phyloP scores from a whole-genome alignment of 2,888 invertebrate species.

The Brachyopa scutellaris region DNA sequence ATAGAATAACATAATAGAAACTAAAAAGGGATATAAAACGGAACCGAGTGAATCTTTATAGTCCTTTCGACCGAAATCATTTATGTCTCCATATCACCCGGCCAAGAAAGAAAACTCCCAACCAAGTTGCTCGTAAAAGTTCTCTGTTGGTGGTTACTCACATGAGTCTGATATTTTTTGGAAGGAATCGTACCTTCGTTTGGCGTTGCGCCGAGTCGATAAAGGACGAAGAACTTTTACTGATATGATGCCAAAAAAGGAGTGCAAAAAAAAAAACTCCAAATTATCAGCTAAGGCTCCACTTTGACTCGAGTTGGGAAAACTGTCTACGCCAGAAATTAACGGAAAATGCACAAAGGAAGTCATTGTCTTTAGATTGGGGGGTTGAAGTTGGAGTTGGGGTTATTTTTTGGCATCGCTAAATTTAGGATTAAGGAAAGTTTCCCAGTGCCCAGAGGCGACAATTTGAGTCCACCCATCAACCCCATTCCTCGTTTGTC shows the following conservation, averaged over 20 bases:
- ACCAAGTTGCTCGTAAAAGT: conserved; percentile 52
- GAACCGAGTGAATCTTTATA: conserved; percentile 62
- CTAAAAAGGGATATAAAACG: conserved; percentile 30
- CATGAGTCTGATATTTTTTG: too few species aligned
- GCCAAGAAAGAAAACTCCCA: conserved; percentile 45
- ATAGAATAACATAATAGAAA: conserved; percentile 20
- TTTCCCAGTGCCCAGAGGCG: too few species aligned
- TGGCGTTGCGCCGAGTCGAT: conserved; percentile 49
- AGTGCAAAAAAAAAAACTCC: background rate
- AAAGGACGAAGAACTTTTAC: conserved; percentile 49
- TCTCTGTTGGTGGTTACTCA: conserved; percentile 2
- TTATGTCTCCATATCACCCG: conserved; percentile 53
- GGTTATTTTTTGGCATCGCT: conserved; percentile 11
- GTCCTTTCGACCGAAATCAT: conserved; percentile 59
- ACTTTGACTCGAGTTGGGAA: conserved; percentile 54
- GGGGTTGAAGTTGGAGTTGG: too few species aligned
- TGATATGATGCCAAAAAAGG: conserved; percentile 54
- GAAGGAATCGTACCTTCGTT: conserved; percentile 10
- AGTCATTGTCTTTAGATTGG: conserved; percentile 15
- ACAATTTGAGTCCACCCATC: too few species aligned
- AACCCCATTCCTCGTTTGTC: conserved; percentile 8
- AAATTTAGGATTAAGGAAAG: conserved; percentile 12
- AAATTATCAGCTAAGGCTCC: conserved; percentile 56
- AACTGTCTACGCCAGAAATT: conserved; percentile 65
- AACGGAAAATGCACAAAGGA: conserved; percentile 19